These are phyloP conservation scores for Cynoglossus semilaevis DNA, from an alignment of 2,113 vertebrate species.

Conservation along the genomic window DNA sequence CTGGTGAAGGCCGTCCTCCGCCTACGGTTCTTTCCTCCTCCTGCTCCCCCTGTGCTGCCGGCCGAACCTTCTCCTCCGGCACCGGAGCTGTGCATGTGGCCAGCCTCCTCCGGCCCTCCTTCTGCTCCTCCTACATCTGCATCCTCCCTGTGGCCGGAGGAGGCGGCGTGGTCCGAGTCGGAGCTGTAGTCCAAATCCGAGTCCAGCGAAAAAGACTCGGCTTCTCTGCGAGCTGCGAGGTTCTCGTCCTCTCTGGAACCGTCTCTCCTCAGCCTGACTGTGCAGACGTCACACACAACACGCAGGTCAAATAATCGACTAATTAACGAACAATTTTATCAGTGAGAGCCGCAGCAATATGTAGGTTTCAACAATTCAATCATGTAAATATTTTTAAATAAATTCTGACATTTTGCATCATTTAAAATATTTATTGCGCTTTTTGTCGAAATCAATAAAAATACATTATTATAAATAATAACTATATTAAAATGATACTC, in stretches of 20 bases:
- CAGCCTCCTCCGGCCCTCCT: conserved; percentile 30
- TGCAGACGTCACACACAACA: not conserved
- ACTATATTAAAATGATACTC: too few relatives aligned
- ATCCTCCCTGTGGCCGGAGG: conserved; percentile 85
- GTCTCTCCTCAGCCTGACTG: conserved; percentile 82
- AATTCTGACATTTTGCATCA: too few relatives aligned
- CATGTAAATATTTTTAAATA: too few relatives aligned
- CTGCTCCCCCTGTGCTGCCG: conserved; percentile 86
- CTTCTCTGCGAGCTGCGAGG: conserved; percentile 74
- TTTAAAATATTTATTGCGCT: too few relatives aligned
- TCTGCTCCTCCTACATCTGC: conserved; percentile 63
- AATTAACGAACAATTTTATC: too few relatives aligned
- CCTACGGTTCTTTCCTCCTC: conserved; percentile 90
- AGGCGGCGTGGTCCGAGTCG: conserved; percentile 85
- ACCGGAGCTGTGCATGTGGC: conserved; percentile 35
- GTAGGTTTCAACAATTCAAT: too few relatives aligned
- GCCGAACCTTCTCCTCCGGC: conserved; percentile 59
- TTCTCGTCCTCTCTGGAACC: conserved; percentile 86
- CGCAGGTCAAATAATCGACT: too few relatives aligned
- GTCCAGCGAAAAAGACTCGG: conserved; percentile 96
- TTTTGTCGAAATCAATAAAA: too few relatives aligned
- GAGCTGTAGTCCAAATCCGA: conserved; percentile 98
- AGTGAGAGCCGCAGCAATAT: too few relatives aligned
- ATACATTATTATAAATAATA: too few relatives aligned
- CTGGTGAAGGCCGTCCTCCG: conserved; percentile 96